Evolutionary conservation across 2,797 vertebrate species (phyloP).

Genomic region (Bradypodion pumilum): DNA sequence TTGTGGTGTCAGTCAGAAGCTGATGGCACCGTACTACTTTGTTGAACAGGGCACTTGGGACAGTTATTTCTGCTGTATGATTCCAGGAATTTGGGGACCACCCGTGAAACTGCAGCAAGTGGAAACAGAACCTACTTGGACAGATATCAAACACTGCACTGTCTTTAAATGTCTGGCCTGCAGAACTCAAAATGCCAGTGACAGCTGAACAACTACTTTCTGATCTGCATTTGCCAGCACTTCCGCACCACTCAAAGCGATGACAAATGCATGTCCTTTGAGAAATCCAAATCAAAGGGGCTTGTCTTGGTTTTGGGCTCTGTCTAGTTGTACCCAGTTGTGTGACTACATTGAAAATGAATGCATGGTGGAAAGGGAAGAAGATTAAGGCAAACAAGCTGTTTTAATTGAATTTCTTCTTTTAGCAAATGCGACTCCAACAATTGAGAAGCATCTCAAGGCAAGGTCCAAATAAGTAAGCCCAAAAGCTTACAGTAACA

Average conservation of each 20-base stretch:
- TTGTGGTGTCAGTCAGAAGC: background rate
- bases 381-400: slow-evolving; percentile 12
- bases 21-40: background rate
- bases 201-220: slow-evolving; percentile 27
- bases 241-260: slow-evolving; percentile 27
- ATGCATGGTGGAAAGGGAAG: background rate
- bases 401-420: background rate
- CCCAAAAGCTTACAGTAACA: background rate
- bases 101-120: slow-evolving; percentile 21
- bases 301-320: slow-evolving; percentile 5
- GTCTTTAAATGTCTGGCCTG: slow-evolving; percentile 19
- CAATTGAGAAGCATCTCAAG: background rate
- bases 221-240: slow-evolving; percentile 20
- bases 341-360: slow-evolving; percentile 7
- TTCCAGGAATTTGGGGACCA: slow-evolving; percentile 7
- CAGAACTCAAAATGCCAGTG: slow-evolving; percentile 8
- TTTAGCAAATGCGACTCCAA: background rate
- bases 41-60: background rate
- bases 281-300: slow-evolving; percentile 33
- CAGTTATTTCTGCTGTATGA: slow-evolving; percentile 8
- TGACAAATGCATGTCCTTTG: slow-evolving; percentile 26
- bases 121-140: slow-evolving; percentile 30
- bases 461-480: background rate
- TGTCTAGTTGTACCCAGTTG: background rate
- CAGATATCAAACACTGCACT: slow-evolving; percentile 31